phyloP scores from a whole-genome alignment of 2,888 invertebrate species.

The Ischnura elegans region DNA sequence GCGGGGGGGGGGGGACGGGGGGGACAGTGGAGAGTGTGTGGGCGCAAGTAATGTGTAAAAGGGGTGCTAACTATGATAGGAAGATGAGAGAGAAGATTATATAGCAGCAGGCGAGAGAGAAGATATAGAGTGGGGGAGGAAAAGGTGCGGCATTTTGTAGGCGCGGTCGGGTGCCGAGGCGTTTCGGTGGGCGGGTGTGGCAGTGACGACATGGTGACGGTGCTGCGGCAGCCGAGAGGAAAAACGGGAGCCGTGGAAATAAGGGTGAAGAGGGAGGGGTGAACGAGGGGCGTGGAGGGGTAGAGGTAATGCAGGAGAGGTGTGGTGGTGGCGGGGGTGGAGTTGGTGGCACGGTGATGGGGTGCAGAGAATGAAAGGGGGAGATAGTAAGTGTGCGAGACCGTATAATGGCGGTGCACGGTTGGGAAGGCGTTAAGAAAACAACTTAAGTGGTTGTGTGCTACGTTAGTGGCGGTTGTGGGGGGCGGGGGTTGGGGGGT shows the following conservation, averaged over 20 bases:
- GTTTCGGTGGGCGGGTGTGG: neutral
- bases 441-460: constrained; percentile 16
- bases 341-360: neutral
- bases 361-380: neutral
- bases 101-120: neutral
- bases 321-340: neutral
- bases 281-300: neutral
- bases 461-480: constrained; percentile 24
- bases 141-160: neutral
- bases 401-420: constrained; percentile 27
- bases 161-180: neutral
- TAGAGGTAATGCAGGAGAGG: neutral
- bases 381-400: neutral
- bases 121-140: neutral
- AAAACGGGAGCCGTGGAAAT: neutral
- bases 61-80: neutral
- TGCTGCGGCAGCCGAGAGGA: constrained; percentile 16
- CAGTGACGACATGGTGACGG: neutral
- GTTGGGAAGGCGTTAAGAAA: constrained; percentile 20
- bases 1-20: neutral
- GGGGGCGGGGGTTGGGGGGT: constrained; percentile 16
- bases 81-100: neutral
- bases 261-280: neutral
- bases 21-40: neutral
- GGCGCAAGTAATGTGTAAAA: neutral